Evolutionary conservation across 2,797 vertebrate species (phyloP).

Genomic region (Phyllotis vaccarum): DNA sequence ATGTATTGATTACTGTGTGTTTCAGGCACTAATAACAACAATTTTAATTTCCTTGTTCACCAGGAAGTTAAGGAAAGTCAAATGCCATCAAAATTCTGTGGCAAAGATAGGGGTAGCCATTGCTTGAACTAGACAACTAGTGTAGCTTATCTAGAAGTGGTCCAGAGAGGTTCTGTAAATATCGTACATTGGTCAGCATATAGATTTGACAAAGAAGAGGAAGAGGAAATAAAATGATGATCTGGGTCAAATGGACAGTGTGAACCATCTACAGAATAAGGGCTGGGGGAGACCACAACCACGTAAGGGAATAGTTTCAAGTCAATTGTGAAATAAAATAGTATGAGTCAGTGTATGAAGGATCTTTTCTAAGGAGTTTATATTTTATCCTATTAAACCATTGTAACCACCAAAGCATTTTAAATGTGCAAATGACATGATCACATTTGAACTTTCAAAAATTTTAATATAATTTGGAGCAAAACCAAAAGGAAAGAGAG

Average conservation of each 20-base stretch:
- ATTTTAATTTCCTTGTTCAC: background rate
- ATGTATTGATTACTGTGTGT: background rate
- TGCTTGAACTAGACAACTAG: background rate
- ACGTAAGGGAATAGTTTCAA: background rate
- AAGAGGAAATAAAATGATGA: background rate
- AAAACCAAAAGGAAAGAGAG: background rate
- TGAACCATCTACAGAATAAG: background rate
- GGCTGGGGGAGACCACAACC: background rate
- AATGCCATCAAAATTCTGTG: background rate
- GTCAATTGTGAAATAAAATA: background rate
- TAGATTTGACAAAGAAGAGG: background rate
- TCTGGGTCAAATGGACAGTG: background rate
- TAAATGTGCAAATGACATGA: slow-evolving; percentile 35
- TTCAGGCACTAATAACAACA: background rate
- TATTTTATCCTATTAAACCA: slow-evolving; percentile 31
- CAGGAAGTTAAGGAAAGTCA: background rate
- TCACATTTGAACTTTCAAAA: slow-evolving; percentile 7
- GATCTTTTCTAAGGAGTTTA: background rate
- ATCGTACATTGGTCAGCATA: background rate
- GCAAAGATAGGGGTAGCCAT: background rate
- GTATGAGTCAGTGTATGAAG: background rate
- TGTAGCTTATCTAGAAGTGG: background rate
- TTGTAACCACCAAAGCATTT: slow-evolving; percentile 3
- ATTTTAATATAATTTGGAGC: background rate
- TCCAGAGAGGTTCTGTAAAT: background rate